phyloP scores from a whole-genome alignment of 1,140 invertebrate species.

The Eufriesea mexicana region DNA sequence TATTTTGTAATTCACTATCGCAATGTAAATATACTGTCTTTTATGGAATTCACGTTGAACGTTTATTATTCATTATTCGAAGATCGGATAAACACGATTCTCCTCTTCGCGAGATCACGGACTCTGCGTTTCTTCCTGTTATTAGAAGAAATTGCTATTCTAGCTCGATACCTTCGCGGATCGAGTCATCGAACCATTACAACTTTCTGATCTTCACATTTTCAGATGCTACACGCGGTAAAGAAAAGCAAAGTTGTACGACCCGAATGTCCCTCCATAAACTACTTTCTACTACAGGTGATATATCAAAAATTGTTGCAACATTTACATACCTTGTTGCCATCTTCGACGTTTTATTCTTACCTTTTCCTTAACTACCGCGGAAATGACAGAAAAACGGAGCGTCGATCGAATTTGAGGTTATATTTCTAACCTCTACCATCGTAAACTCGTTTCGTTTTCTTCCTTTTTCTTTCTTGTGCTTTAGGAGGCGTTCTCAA shows the following conservation, averaged over 20 bases:
- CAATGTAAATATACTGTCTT: too few species aligned
- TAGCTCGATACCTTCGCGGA: constrained; percentile 15
- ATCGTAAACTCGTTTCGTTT: neutral
- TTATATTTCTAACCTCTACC: neutral
- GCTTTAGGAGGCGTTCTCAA: neutral
- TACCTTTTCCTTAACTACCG: too few species aligned
- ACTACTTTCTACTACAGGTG: neutral
- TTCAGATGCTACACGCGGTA: neutral
- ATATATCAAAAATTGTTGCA: neutral
- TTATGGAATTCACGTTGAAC: too few species aligned
- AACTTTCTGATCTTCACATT: constrained; percentile 34
- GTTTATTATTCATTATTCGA: neutral
- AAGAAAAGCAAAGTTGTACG: too few species aligned
- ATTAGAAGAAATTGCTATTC: constrained; percentile 55
- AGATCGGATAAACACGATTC: constrained; percentile 2
- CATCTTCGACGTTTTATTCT: too few species aligned
- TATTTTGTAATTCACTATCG: too few species aligned
- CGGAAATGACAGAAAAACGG: neutral
- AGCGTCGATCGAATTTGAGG: neutral
- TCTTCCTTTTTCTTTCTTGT: neutral
- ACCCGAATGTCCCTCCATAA: neutral
- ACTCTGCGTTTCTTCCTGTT: constrained; percentile 39
- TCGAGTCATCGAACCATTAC: constrained; percentile 2
- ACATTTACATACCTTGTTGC: too few species aligned
- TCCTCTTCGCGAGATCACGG: constrained; percentile 1